phyloP scores from a whole-genome alignment of 2,888 invertebrate genomes.

The Drosophila siamana region DNA sequence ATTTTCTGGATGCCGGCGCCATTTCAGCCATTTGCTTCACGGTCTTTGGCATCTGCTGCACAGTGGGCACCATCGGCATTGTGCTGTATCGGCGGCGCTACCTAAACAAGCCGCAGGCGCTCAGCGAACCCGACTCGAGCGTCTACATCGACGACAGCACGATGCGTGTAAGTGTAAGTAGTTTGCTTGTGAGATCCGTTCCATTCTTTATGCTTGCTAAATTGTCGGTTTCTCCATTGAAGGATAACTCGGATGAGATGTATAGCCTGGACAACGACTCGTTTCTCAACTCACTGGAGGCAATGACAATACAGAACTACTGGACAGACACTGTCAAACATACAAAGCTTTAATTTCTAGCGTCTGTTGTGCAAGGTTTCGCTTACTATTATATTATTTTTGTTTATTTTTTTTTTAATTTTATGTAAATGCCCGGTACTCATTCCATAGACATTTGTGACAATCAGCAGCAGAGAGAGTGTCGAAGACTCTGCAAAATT shows the following conservation, averaged over 20 bases:
- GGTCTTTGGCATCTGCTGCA: conserved; percentile 88
- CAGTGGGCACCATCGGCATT: conserved; percentile 89
- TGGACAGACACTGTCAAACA: conserved; percentile 97
- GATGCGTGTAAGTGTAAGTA: conserved; percentile 89
- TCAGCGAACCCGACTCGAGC: conserved; percentile 94
- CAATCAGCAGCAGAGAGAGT: not conserved
- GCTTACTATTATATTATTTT: not conserved
- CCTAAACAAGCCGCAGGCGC: conserved; percentile 93
- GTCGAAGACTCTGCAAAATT: too few relatives aligned
- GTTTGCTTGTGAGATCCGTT: not conserved
- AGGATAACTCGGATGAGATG: conserved; percentile 98
- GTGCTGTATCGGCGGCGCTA: conserved; percentile 90
- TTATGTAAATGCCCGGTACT: not conserved
- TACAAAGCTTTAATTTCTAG: conserved; percentile 90
- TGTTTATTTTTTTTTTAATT: not conserved
- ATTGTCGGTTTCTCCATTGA: not conserved
- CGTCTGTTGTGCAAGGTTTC: conserved; percentile 18
- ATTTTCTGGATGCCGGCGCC: conserved; percentile 87
- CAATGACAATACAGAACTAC: conserved; percentile 97
- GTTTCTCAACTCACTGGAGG: conserved; percentile 95
- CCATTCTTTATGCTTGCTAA: not conserved
- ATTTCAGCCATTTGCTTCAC: conserved; percentile 90
- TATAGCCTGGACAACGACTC: conserved; percentile 97
- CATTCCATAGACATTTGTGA: not conserved
- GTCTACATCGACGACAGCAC: conserved; percentile 95